These are phyloP conservation scores for Brachyptera risi DNA, from an alignment of 2,888 invertebrate genomes.

Conservation along the genomic window DNA sequence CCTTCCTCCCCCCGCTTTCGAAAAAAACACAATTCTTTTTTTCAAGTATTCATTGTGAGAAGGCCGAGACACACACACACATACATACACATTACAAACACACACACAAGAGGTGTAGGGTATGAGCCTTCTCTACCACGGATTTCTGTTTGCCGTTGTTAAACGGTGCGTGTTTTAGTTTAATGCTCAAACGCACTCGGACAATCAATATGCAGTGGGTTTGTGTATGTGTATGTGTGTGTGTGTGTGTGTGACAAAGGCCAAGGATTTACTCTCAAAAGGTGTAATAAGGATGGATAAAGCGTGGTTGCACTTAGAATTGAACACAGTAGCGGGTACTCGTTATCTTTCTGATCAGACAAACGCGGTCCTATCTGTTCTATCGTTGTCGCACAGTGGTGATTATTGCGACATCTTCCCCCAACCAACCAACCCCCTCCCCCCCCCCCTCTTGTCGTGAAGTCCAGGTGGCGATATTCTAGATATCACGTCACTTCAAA, in stretches of 20 bases:
- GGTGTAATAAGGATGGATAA: conserved; percentile 6
- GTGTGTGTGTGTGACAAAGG: neutral
- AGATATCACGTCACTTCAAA: neutral
- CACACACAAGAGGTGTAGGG: too few species aligned
- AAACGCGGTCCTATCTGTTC: neutral
- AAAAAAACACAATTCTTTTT: too few species aligned
- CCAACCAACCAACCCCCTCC: neutral
- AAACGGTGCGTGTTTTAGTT: neutral
- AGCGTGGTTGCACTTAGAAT: neutral
- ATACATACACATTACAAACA: too few species aligned
- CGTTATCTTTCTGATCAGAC: neutral
- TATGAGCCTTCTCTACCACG: too few species aligned
- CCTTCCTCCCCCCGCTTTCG: too few species aligned
- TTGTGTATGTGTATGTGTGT: too few species aligned
- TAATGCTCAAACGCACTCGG: neutral
- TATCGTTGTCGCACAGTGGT: neutral
- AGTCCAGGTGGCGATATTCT: neutral
- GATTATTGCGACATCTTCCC: neutral
- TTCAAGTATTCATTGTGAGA: too few species aligned
- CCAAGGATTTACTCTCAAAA: neutral
- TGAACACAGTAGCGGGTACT: neutral
- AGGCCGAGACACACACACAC: too few species aligned
- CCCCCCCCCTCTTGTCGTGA: neutral
- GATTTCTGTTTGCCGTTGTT: neutral
- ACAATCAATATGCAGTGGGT: neutral